These are phyloP conservation scores for Euthynnus affinis DNA, from an alignment of 2,797 vertebrate genomes.

Conservation along the genomic window DNA sequence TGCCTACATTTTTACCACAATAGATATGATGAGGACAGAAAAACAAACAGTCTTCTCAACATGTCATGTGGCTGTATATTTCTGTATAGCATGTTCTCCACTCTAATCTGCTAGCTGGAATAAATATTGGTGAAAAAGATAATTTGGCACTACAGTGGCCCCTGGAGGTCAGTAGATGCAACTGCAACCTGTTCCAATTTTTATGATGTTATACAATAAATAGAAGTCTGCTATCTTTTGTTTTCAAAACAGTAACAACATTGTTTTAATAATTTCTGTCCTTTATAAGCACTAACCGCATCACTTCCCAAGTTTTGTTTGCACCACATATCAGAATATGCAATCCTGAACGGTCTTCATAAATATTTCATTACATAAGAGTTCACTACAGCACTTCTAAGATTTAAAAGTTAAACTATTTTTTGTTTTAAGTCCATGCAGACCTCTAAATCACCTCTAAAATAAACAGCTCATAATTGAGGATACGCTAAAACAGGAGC, in stretches of 20 bases:
- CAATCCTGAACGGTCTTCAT: too few relatives aligned
- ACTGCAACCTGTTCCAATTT: neutral
- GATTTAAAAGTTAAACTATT: neutral
- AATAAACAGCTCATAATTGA: neutral
- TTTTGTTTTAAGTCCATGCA: neutral
- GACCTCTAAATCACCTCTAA: neutral
- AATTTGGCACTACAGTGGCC: neutral
- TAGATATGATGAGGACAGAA: slow-evolving; percentile 8
- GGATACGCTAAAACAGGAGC: neutral
- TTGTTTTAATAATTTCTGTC: neutral
- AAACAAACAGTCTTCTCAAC: neutral
- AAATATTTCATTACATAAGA: neutral
- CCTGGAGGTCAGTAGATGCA: neutral
- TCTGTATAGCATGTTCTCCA: neutral
- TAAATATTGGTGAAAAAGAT: neutral
- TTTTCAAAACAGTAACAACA: neutral
- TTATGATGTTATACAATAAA: slow-evolving; percentile 8
- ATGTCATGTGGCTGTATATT: neutral
- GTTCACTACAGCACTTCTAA: neutral
- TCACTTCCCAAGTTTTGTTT: too few relatives aligned
- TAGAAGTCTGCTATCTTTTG: neutral
- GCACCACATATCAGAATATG: too few relatives aligned
- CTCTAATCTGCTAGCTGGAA: neutral
- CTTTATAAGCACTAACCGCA: neutral
- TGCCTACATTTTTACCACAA: neutral